phyloP scores from a whole-genome alignment of 2,888 invertebrate species.

The Coremacera marginata region DNA sequence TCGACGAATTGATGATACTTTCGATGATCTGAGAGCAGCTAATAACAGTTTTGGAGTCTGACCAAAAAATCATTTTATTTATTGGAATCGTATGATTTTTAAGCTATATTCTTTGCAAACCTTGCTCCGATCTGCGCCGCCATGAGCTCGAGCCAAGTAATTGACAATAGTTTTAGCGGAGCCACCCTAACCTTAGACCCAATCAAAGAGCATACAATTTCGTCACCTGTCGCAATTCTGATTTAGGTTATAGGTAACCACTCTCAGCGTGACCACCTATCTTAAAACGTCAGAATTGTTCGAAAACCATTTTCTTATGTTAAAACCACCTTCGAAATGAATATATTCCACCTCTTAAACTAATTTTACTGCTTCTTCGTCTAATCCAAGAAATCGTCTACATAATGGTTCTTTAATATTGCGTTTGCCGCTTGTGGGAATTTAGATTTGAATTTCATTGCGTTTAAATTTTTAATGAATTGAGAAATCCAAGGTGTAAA shows the following conservation, averaged over 20 bases:
- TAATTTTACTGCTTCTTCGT: conserved; percentile 22
- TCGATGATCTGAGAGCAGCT: neutral
- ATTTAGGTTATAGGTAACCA: neutral
- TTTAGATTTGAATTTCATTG: conserved; percentile 26
- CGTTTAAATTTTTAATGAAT: conserved; percentile 39
- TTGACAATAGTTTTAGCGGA: neutral
- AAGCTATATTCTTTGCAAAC: neutral
- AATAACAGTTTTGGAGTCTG: neutral
- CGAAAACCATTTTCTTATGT: too few relatives aligned
- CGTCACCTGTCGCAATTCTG: too few relatives aligned
- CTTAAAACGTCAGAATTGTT: too few relatives aligned
- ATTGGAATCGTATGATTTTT: neutral
- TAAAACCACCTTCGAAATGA: conserved; percentile 35
- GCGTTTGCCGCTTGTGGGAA: conserved; percentile 31
- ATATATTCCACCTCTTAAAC: conserved; percentile 28
- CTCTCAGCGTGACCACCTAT: too few relatives aligned
- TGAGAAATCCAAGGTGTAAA: conserved; percentile 33
- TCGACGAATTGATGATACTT: conserved; percentile 10
- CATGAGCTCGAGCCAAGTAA: neutral
- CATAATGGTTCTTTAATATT: conserved; percentile 38
- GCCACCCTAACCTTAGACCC: neutral
- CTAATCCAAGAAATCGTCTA: conserved; percentile 37
- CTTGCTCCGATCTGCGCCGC: conserved; percentile 1
- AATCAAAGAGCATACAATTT: neutral
- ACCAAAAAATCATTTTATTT: neutral